Evolutionary conservation across 2,113 vertebrate species (phyloP).

Genomic region (Colistium nudipinnis): DNA sequence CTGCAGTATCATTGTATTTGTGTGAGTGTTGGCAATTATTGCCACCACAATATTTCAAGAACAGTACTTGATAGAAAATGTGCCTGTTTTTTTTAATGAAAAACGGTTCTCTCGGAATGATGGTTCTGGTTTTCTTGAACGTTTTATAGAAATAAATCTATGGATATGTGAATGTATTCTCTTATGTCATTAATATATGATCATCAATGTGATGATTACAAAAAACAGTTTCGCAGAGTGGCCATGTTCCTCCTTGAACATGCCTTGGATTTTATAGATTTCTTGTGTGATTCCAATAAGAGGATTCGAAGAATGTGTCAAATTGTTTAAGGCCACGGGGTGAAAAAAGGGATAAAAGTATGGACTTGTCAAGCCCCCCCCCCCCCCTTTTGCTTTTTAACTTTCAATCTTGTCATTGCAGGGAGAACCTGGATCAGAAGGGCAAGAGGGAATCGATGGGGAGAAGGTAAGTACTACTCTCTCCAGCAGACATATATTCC

Average conservation of each 20-base stretch:
- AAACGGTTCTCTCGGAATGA: too few species aligned
- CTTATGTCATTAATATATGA: neutral
- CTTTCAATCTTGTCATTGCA: slow-evolving; percentile 69
- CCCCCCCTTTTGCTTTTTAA: slow-evolving; percentile 56
- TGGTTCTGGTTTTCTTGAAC: too few species aligned
- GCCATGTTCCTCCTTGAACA: neutral
- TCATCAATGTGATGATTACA: neutral
- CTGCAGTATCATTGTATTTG: slow-evolving; percentile 2
- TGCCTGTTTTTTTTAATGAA: too few species aligned
- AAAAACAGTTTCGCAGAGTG: neutral
- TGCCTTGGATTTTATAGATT: neutral
- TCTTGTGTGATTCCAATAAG: neutral
- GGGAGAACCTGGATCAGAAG: slow-evolving; percentile 77
- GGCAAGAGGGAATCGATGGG: slow-evolving; percentile 74
- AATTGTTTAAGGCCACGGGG: neutral
- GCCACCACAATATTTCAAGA: neutral
- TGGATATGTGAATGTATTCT: neutral
- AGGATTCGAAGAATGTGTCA: neutral
- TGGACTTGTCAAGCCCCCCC: slow-evolving; percentile 54
- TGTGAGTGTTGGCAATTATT: neutral
- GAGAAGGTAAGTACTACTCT: slow-evolving; percentile 78
- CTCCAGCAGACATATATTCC: slow-evolving; percentile 72
- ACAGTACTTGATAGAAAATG: neutral
- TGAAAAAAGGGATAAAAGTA: slow-evolving; percentile 18
- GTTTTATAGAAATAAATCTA: too few species aligned